These are phyloP conservation scores for Stercorarius parasiticus DNA, from an alignment of 2,113 vertebrate species.

Conservation along the genomic window DNA sequence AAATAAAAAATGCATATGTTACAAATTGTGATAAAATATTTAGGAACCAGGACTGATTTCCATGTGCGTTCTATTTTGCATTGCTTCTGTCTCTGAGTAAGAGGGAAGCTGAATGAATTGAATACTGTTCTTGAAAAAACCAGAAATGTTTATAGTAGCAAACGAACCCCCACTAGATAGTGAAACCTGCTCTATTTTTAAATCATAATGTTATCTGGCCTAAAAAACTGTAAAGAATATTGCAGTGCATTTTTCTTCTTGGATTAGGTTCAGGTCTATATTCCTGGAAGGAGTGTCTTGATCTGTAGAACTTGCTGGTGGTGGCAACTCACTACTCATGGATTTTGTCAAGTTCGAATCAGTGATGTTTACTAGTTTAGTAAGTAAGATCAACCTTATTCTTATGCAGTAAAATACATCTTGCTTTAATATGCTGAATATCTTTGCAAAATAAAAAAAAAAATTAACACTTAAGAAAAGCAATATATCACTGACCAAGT, in stretches of 20 bases:
- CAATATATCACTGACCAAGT: neutral
- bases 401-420: neutral
- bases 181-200: neutral
- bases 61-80: neutral
- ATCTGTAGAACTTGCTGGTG: neutral
- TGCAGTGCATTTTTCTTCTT: neutral
- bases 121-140: neutral
- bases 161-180: neutral
- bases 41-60: neutral
- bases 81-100: neutral
- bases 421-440: neutral
- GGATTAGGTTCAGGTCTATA: neutral
- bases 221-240: neutral
- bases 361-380: neutral
- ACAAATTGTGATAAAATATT: neutral
- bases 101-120: neutral
- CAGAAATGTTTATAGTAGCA: neutral
- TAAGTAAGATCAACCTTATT: neutral
- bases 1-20: neutral
- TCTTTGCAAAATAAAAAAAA: neutral
- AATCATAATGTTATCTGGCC: neutral
- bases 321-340: neutral
- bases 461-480: neutral
- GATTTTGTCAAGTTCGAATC: neutral
- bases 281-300: neutral